These are phyloP conservation scores for Rotaria sp. DNA, from an alignment of 2,888 invertebrate species.

Conservation along the genomic window DNA sequence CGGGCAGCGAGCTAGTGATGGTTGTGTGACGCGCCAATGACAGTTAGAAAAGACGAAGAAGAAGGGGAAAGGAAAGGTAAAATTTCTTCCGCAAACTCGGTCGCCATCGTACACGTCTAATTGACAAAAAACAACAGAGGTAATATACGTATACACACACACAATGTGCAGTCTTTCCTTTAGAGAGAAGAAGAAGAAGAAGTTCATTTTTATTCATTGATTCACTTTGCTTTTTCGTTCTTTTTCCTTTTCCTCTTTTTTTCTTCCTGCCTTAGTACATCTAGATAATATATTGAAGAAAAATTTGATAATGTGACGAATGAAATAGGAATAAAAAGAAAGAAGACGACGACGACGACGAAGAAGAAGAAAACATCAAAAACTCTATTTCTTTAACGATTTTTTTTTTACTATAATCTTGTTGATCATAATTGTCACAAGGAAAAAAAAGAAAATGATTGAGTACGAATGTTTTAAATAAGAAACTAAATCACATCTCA, in stretches of 20 bases:
- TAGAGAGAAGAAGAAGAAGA: background rate
- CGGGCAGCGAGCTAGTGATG: background rate
- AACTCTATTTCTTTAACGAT: background rate
- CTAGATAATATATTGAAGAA: background rate
- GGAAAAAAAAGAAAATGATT: background rate
- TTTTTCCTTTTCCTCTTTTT: background rate
- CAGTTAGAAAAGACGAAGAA: slow-evolving; percentile 7
- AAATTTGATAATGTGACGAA: background rate
- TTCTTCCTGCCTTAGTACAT: background rate
- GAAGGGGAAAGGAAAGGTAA: slow-evolving; percentile 4
- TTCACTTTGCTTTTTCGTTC: background rate
- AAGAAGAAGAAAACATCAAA: background rate
- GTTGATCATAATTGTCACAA: background rate
- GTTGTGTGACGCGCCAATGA: background rate
- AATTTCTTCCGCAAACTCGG: slow-evolving; percentile 22
- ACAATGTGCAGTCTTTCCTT: background rate
- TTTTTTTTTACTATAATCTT: background rate
- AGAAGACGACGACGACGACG: background rate
- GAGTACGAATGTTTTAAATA: background rate
- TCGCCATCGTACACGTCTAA: slow-evolving; percentile 14
- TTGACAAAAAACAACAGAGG: slow-evolving; percentile 12
- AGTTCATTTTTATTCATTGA: slow-evolving; percentile 11
- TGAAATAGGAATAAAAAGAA: background rate
- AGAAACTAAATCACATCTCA: background rate
- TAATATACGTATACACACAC: background rate